Conservation (phyloP, 2,888 invertebrate genomes). For the Coleophora deauratella region DNA sequence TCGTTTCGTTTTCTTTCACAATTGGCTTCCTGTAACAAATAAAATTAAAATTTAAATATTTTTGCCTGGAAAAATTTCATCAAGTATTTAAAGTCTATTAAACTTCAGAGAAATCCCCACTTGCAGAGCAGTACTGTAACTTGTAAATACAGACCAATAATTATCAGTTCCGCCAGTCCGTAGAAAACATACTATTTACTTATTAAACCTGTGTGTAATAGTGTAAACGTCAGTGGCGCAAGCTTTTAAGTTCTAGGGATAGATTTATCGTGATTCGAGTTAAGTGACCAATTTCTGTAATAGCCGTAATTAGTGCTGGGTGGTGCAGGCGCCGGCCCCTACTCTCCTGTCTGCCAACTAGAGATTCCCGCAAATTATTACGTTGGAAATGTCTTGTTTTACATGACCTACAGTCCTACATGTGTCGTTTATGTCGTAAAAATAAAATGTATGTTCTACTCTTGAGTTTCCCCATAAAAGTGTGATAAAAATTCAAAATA, state of each 20-base stretch:
- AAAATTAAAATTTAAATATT: conserved; percentile 1
- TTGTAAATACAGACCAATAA: too few species aligned
- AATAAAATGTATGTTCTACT: too few species aligned
- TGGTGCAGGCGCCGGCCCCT: conserved; percentile 24
- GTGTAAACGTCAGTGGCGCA: conserved; percentile 27
- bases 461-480: too few species aligned
- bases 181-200: conserved; percentile 24
- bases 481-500: too few species aligned
- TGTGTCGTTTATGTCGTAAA: too few species aligned
- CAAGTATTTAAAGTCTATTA: too few species aligned
- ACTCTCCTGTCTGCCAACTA: conserved; percentile 3
- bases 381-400: too few species aligned
- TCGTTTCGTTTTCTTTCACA: conserved; percentile 38
- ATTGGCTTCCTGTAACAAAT: conserved; percentile 54
- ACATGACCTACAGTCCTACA: too few species aligned
- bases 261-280: conserved; percentile 47
- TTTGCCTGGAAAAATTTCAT: conserved; percentile 1
- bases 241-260: conserved; percentile 26
- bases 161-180: too few species aligned
- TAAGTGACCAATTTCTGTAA: conserved; percentile 56
- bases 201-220: conserved; percentile 28
- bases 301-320: conserved; percentile 43
- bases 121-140: too few species aligned
- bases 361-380: too few species aligned
- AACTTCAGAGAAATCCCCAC: too few species aligned